These are phyloP conservation scores for Xylocampa areola DNA, from an alignment of 2,888 invertebrate species.

Conservation along the genomic window DNA sequence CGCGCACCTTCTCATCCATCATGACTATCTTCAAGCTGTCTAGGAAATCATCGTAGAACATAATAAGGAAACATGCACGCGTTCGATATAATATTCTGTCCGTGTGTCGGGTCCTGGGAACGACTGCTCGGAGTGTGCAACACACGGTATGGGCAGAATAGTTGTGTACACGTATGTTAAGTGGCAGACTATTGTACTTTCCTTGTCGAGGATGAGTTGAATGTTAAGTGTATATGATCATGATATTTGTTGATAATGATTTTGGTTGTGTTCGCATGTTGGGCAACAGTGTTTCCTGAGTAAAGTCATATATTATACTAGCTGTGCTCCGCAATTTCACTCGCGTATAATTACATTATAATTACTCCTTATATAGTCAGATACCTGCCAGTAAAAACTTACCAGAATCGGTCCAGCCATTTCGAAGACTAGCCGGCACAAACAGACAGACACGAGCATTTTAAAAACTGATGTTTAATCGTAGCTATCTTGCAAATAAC, in stretches of 20 bases:
- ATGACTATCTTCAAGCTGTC: conserved; percentile 18
- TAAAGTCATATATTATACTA: no score
- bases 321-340: no score
- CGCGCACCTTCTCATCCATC: conserved; percentile 5
- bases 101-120: conserved; percentile 42
- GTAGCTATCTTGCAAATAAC: no score
- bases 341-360: no score
- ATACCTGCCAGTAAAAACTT: no score
- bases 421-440: no score
- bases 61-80: conserved; percentile 25
- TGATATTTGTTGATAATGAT: not conserved
- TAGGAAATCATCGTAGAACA: conserved; percentile 25
- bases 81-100: conserved; percentile 29
- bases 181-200: not conserved
- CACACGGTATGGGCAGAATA: not conserved
- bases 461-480: no score
- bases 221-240: conserved; percentile 4
- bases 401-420: no score
- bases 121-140: not conserved
- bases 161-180: not conserved
- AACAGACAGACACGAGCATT: no score
- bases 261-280: not conserved
- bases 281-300: not conserved
- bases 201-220: not conserved
- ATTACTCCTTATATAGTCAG: no score